Percentiles rank a stretch among this genome's conserved stretches.
Evolutionary conservation across 1,140 invertebrate genomes (phyloP).

Genomic region (Magallana angulata): DNA sequence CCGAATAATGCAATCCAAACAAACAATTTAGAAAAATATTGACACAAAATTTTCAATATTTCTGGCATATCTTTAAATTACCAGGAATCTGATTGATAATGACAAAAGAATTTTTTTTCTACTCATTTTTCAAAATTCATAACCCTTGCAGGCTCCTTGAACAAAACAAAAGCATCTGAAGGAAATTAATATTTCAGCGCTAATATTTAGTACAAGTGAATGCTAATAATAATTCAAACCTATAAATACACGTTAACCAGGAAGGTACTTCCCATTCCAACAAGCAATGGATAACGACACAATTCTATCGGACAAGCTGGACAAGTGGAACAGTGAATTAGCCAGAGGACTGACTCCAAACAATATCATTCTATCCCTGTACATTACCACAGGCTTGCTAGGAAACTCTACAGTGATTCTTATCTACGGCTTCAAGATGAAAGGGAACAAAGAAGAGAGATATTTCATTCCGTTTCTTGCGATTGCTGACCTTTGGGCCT

Average conservation of each 20-base stretch:
- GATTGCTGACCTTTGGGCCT: constrained; percentile 11
- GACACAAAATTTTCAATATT: too few relatives aligned
- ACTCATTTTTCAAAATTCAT: too few relatives aligned
- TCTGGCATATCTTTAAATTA: too few relatives aligned
- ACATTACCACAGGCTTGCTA: not conserved
- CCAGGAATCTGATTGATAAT: too few relatives aligned
- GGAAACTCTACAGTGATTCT: constrained; percentile 41
- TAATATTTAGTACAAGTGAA: too few relatives aligned
- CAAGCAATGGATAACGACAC: not conserved
- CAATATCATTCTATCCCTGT: constrained; percentile 34
- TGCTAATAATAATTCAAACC: too few relatives aligned
- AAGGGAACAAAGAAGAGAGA: constrained; percentile 15
- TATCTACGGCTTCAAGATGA: constrained; percentile 40
- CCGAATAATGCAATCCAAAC: too few relatives aligned
- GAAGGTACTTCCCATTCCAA: not conserved
- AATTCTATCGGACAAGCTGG: not conserved
- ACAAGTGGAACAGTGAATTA: constrained; percentile 34
- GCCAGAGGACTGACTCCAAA: constrained; percentile 16
- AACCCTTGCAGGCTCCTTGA: too few relatives aligned
- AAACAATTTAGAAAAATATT: too few relatives aligned
- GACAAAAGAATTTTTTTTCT: too few relatives aligned
- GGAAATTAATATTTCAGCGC: too few relatives aligned
- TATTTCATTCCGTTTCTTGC: constrained; percentile 51
- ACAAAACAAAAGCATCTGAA: too few relatives aligned
- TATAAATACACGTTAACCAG: not conserved